These are phyloP conservation scores for Amphipyra berbera DNA, from an alignment of 2,888 invertebrate genomes.

Conservation along the genomic window DNA sequence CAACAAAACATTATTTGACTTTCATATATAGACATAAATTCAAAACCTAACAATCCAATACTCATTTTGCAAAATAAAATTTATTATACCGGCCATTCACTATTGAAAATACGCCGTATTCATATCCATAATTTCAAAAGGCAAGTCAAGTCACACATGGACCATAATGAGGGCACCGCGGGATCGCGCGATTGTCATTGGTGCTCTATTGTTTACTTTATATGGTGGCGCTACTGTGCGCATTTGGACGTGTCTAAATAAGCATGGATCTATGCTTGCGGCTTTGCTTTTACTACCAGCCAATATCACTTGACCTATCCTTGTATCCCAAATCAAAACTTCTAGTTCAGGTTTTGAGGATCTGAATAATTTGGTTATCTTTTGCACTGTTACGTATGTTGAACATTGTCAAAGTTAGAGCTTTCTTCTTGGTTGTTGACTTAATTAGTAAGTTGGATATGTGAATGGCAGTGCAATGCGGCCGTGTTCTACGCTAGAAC, in stretches of 20 bases:
- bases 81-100: conserved; percentile 58
- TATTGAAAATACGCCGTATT: conserved; percentile 64
- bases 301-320: conserved; percentile 65
- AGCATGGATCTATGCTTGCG: conserved; percentile 87
- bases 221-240: conserved; percentile 85
- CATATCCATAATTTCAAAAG: conserved; percentile 64
- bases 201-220: conserved; percentile 87
- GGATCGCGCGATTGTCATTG: conserved; percentile 83
- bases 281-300: conserved; percentile 78
- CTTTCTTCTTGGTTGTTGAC: conserved; percentile 87
- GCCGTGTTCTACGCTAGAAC: conserved; percentile 79
- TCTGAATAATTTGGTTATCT: conserved; percentile 69
- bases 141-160: conserved; percentile 76
- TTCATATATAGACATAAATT: conserved; percentile 51
- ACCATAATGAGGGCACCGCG: conserved; percentile 80
- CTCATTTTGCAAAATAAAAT: conserved; percentile 60
- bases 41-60: conserved; percentile 53
- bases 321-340: conserved; percentile 34
- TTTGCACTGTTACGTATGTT: conserved; percentile 85
- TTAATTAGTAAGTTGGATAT: conserved; percentile 89
- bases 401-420: conserved; percentile 89
- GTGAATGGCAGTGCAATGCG: conserved; percentile 89
- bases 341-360: conserved; percentile 45
- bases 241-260: conserved; percentile 87
- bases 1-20: conserved; percentile 48